Conservation (phyloP, 1,140 invertebrate species). For the Bombus sylvicola region DNA sequence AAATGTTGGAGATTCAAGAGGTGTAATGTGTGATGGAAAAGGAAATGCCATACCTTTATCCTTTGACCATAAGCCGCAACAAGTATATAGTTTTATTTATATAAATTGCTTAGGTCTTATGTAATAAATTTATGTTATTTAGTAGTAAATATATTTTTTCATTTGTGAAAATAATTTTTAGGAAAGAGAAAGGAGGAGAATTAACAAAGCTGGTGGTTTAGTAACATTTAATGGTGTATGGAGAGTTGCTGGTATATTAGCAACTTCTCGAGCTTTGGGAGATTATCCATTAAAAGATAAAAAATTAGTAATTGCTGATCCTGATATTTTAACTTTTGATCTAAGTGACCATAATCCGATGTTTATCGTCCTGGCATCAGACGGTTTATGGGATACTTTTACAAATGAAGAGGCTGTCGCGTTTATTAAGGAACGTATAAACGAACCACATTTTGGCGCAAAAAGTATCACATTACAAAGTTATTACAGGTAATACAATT, state of each 20-base stretch:
- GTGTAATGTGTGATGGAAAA: constrained; percentile 95
- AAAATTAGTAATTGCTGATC: constrained; percentile 96
- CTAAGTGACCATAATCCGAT: constrained; percentile 91
- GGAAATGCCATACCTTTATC: constrained; percentile 96
- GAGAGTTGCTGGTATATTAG: constrained; percentile 97
- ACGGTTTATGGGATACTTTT: constrained; percentile 98
- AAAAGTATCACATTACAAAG: constrained; percentile 95
- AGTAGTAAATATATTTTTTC: constrained; percentile 9
- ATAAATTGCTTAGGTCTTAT: background rate
- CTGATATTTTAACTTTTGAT: constrained; percentile 97
- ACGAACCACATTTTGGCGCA: constrained; percentile 94
- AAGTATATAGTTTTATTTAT: constrained; percentile 84
- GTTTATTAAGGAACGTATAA: constrained; percentile 91
- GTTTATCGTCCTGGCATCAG: constrained; percentile 96
- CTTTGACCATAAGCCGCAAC: constrained; percentile 98
- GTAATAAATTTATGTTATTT: constrained; percentile 22
- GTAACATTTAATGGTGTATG: constrained; percentile 98
- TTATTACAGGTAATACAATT: constrained; percentile 85
- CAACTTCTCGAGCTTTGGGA: constrained; percentile 96
- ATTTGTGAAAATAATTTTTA: constrained; percentile 74
- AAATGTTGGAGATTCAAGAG: constrained; percentile 97
- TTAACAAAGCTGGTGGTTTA: constrained; percentile 95
- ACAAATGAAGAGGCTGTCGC: constrained; percentile 96
- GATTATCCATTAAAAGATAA: constrained; percentile 98
- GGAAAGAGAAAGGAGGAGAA: constrained; percentile 93